Evolutionary conservation across 2,888 invertebrate genomes (phyloP).

Genomic region (Drosophila acutilabella): DNA sequence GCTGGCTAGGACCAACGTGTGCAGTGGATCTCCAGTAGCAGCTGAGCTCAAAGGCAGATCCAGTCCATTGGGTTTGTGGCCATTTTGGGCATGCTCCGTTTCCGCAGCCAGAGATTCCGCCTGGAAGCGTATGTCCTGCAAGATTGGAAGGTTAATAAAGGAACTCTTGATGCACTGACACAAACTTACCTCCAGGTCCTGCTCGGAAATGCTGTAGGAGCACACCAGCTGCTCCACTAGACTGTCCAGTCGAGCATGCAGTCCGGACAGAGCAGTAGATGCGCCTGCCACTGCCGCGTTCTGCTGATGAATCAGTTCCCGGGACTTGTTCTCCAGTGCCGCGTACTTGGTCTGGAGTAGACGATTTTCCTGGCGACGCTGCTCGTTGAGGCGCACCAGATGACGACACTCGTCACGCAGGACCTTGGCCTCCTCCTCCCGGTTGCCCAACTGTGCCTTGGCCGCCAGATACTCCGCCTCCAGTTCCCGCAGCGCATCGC

Average conservation of each 20-base stretch:
- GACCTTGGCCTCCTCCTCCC: conserved; percentile 87
- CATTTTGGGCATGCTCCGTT: conserved; percentile 89
- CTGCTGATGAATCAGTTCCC: conserved; percentile 89
- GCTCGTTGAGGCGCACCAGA: conserved; percentile 92
- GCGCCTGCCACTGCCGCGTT: conserved; percentile 90
- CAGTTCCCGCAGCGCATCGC: conserved; percentile 91
- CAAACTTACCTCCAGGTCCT: conserved; percentile 89
- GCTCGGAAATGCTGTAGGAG: conserved; percentile 91
- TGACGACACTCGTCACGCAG: conserved; percentile 92
- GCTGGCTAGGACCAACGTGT: conserved; percentile 72
- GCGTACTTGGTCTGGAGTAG: conserved; percentile 88
- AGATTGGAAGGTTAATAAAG: neutral
- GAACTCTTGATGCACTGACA: neutral
- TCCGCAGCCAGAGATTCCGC: conserved; percentile 90
- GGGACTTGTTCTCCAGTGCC: conserved; percentile 88
- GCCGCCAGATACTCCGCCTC: conserved; percentile 86
- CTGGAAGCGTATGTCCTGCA: conserved; percentile 90
- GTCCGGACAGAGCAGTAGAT: conserved; percentile 89
- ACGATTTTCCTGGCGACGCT: conserved; percentile 90
- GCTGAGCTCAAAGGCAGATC: conserved; percentile 67
- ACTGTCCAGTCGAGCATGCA: conserved; percentile 89
- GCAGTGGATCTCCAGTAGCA: conserved; percentile 50
- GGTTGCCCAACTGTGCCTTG: conserved; percentile 85
- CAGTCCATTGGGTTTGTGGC: conserved; percentile 77
- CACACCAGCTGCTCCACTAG: conserved; percentile 90